phyloP scores from a whole-genome alignment of 1,140 invertebrate genomes.

The Drosophila saltans region DNA sequence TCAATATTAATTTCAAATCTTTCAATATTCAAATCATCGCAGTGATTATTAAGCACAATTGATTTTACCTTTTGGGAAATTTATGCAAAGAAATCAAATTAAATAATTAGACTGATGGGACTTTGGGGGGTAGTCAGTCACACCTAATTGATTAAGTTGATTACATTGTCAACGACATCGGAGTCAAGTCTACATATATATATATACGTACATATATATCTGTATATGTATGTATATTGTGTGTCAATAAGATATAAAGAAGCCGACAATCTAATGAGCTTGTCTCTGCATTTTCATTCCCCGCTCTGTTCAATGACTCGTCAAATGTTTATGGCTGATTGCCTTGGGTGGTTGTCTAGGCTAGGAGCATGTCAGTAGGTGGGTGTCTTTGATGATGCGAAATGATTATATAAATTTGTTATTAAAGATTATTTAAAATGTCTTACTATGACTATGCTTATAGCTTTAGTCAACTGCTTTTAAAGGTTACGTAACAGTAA shows the following conservation, averaged over 20 bases:
- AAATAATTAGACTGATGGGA: constrained; percentile 63
- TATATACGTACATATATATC: not conserved
- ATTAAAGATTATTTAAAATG: constrained; percentile 33
- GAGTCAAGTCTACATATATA: constrained; percentile 22
- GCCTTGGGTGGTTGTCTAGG: constrained; percentile 35
- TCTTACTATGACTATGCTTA: constrained; percentile 8
- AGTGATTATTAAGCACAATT: constrained; percentile 66
- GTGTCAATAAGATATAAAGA: constrained; percentile 43
- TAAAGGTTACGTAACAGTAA: not conserved
- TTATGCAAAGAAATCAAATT: constrained; percentile 65
- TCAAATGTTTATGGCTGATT: constrained; percentile 49
- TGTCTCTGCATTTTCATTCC: constrained; percentile 3
- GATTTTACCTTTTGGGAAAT: constrained; percentile 61
- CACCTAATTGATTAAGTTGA: constrained; percentile 72
- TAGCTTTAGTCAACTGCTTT: not conserved
- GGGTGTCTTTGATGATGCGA: constrained; percentile 47
- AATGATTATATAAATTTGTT: not conserved
- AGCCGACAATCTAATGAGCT: constrained; percentile 25
- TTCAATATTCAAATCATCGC: constrained; percentile 44
- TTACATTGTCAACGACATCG: constrained; percentile 51
- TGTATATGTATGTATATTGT: not conserved
- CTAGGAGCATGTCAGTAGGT: constrained; percentile 28
- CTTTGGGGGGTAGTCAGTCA: constrained; percentile 26
- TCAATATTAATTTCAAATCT: constrained; percentile 70
- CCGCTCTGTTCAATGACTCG: constrained; percentile 39